These are phyloP conservation scores for Ageneiosus marmoratus DNA, from an alignment of 2,113 vertebrate species.

Conservation along the genomic window DNA sequence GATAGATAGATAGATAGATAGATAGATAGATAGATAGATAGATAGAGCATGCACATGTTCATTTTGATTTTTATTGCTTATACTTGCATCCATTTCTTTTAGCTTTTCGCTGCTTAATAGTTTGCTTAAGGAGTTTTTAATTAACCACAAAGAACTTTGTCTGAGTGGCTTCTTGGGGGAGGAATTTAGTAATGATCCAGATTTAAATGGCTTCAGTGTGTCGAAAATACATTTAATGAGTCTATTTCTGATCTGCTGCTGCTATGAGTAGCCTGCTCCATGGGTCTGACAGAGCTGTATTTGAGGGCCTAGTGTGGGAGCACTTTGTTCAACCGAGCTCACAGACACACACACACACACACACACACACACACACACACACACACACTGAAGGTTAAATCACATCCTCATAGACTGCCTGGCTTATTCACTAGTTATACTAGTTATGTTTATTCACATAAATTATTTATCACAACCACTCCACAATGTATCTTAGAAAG, in stretches of 20 bases:
- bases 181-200: background rate
- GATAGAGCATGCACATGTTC: background rate
- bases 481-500: background rate
- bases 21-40: background rate
- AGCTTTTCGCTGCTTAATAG: background rate
- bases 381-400: background rate
- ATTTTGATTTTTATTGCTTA: background rate
- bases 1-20: no score
- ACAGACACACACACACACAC: background rate
- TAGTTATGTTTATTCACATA: background rate
- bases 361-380: background rate
- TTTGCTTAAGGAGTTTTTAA: conserved; percentile 1
- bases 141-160: background rate
- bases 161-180: background rate
- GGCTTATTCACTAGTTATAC: background rate
- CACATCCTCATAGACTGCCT: background rate
- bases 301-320: conserved; percentile 15
- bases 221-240: conserved; percentile 24
- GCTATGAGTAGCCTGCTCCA: conserved; percentile 19
- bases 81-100: background rate
- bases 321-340: background rate
- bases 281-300: background rate
- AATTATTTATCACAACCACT: background rate
- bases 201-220: conserved; percentile 7
- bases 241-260: conserved; percentile 10